These are phyloP conservation scores for Drosophila quinaria DNA, from an alignment of 2,888 invertebrate genomes.

Conservation along the genomic window DNA sequence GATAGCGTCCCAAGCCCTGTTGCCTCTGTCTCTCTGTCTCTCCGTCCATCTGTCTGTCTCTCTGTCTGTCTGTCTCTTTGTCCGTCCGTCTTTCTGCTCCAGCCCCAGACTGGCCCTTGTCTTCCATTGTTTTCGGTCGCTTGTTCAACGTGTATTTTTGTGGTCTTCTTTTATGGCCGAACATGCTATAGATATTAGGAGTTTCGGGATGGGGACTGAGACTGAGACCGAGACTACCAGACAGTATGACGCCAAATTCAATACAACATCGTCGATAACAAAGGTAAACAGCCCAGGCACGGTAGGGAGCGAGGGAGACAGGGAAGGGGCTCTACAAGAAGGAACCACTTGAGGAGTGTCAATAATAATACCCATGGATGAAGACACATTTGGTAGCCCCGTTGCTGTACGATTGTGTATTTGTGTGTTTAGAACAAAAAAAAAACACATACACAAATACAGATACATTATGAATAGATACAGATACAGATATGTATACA, in stretches of 20 bases:
- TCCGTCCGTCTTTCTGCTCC: background rate
- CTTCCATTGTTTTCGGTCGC: conserved; percentile 57
- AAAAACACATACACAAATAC: conserved; percentile 38
- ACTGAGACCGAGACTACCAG: conserved; percentile 67
- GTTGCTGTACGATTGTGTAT: conserved; percentile 42
- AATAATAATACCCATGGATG: conserved; percentile 65
- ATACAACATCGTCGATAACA: conserved; percentile 75
- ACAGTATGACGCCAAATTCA: conserved; percentile 84
- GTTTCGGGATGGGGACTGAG: conserved; percentile 20
- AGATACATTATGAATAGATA: conserved; percentile 37
- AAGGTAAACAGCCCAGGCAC: conserved; percentile 70
- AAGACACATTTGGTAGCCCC: conserved; percentile 65
- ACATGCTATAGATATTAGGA: conserved; percentile 47
- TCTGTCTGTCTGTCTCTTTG: background rate
- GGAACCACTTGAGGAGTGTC: conserved; percentile 63
- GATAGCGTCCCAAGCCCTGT: conserved; percentile 42
- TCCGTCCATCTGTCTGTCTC: background rate
- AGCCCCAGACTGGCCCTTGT: conserved; percentile 42
- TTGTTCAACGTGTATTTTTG: conserved; percentile 65
- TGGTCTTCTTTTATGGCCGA: conserved; percentile 76
- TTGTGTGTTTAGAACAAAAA: conserved; percentile 37
- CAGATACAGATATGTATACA: conserved; percentile 36
- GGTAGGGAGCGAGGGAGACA: background rate
- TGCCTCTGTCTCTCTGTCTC: conserved; percentile 14
- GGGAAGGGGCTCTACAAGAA: conserved; percentile 20